Percentiles rank a stretch among this genome's conserved stretches.
phyloP scores from a whole-genome alignment of 2,888 invertebrate genomes.

The Mesodorylaimus sp. region DNA sequence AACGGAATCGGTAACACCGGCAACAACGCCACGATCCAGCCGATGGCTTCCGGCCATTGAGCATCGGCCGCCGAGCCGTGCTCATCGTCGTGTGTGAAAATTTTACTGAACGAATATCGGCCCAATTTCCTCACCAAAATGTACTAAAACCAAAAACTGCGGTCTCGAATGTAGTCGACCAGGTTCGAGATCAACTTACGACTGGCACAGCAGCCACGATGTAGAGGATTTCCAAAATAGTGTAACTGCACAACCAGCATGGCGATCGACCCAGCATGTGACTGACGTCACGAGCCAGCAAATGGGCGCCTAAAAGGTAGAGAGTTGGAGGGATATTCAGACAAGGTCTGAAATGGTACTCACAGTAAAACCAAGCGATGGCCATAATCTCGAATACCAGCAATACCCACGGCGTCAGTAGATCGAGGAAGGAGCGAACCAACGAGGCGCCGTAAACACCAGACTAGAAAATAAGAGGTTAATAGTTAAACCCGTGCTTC shows the following conservation, averaged over 20 bases:
- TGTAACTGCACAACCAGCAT: constrained; percentile 25
- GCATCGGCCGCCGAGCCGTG: not conserved
- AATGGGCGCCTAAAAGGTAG: constrained; percentile 20
- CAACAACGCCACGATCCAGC: constrained; percentile 21
- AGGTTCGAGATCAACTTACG: constrained; percentile 13
- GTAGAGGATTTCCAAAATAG: constrained; percentile 22
- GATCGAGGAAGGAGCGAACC: constrained; percentile 21
- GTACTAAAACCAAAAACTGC: constrained; percentile 14
- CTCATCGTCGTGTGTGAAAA: constrained; percentile 16
- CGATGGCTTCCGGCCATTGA: constrained; percentile 22
- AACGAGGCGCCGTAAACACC: constrained; percentile 24
- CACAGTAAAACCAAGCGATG: constrained; percentile 28
- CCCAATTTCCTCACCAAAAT: constrained; percentile 20
- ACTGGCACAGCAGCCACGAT: constrained; percentile 24
- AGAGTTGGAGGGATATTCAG: not conserved
- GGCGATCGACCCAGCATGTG: constrained; percentile 19
- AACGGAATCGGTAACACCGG: constrained; percentile 27
- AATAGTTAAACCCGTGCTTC: not conserved
- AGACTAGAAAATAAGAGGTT: constrained; percentile 14
- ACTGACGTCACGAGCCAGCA: constrained; percentile 24
- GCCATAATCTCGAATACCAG: constrained; percentile 24
- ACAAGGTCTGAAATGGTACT: constrained; percentile 14
- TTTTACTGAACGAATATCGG: constrained; percentile 20
- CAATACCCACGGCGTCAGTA: constrained; percentile 23
- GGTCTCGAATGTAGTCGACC: not conserved